Percentiles rank a stretch among this genome's conserved stretches.
These are phyloP conservation scores for Elgaria multicarinata DNA, from an alignment of 2,113 vertebrate species.

Conservation along the genomic window DNA sequence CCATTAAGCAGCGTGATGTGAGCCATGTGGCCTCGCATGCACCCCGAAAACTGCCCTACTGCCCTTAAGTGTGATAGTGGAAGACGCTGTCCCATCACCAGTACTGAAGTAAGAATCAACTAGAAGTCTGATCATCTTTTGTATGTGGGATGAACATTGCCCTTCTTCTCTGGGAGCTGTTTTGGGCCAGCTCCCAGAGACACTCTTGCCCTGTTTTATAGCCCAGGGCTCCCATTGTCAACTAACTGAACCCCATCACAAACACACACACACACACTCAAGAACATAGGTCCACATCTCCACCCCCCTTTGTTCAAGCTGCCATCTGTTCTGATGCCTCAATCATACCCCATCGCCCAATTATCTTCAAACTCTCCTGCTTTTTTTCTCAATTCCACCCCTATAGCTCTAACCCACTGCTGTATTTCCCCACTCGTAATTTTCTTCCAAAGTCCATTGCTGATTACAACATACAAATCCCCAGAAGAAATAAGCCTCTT, in stretches of 20 bases:
- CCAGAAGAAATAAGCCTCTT: background rate
- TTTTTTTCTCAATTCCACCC: fast-evolving
- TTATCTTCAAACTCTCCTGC: background rate
- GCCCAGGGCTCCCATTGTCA: background rate
- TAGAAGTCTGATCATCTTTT: no score
- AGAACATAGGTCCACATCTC: background rate
- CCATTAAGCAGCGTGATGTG: background rate
- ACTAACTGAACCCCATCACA: no score
- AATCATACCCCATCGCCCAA: background rate
- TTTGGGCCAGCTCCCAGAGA: no score
- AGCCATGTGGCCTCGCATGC: no score
- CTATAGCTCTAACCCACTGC: background rate
- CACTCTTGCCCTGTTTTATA: background rate
- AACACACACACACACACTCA: background rate
- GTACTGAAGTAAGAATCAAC: no score
- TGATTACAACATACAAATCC: background rate
- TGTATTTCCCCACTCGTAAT: background rate
- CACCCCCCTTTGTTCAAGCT: background rate
- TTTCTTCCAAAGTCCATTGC: background rate
- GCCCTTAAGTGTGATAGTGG: no score
- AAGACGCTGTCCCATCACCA: no score
- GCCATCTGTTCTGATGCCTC: background rate
- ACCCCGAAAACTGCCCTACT: no score
- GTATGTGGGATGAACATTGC: no score
- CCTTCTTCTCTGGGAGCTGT: no score